Evolutionary conservation across 2,113 vertebrate species (phyloP).

Genomic region (Phyllostomus hastatus): DNA sequence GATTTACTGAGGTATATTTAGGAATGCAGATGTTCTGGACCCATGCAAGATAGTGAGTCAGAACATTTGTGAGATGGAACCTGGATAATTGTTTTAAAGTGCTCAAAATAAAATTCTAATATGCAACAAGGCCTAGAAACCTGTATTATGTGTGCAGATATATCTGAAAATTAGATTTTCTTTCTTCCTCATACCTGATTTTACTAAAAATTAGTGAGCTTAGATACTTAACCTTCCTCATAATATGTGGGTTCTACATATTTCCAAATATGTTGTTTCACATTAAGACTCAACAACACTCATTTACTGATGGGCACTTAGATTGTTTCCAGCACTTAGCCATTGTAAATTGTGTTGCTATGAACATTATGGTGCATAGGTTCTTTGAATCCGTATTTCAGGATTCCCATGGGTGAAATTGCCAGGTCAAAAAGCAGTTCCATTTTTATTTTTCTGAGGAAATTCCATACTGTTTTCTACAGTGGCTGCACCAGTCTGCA

Average conservation of each 20-base stretch:
- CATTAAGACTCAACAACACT: background rate
- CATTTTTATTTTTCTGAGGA: no score
- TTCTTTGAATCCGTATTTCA: no score
- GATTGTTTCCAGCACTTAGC: no score
- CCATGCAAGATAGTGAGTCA: background rate
- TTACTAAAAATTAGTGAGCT: background rate
- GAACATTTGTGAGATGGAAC: background rate
- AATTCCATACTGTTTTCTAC: no score
- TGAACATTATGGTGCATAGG: no score
- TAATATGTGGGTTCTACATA: background rate
- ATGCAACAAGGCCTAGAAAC: background rate
- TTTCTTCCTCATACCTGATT: background rate
- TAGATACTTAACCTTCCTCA: background rate
- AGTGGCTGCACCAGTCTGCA: no score
- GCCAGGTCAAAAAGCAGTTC: no score
- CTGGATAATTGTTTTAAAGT: background rate
- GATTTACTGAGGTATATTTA: background rate
- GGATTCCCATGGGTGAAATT: no score
- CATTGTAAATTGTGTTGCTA: no score
- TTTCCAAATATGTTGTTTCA: background rate
- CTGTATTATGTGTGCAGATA: background rate
- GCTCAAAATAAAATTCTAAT: background rate
- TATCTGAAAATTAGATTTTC: background rate
- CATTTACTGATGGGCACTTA: no score
- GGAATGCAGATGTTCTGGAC: background rate